Base-by-base conservation (phyloP, 2,888 invertebrate species). In the Molorchus minor region DNA sequence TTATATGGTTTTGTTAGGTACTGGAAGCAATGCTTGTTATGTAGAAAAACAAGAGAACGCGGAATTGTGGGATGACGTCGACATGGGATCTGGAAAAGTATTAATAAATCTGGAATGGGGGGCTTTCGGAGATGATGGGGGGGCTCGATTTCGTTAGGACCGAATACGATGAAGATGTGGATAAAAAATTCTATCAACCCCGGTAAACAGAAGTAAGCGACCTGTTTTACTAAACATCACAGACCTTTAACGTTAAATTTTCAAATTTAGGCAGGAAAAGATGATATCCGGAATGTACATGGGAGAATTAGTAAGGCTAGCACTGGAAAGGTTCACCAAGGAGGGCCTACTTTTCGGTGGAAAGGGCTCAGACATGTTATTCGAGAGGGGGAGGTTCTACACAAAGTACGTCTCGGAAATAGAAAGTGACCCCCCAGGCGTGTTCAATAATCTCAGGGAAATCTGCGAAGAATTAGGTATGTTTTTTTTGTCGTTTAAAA, bases 211-310 rank as follows among this genome's bases (percentile, higher is more conserved):
- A 85, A 93, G 87, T 70, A 62, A 66, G 65, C 59, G 17, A 17
- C 20, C 21, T 20, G 44, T 13, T 3, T n/a, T n/a, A n/a, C n/a
- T n/a, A 25, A 25, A 20, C 5, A 33, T 33, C 10, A 12, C 33
- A n/a, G 12, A n/a, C 7, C 33, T 3, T 33, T 33, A 10, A 7
- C 3, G 3, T 33, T 3, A 33, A n/a, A 33, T 10, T 3, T 33
- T 33, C 8, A 5, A 25, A 5, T 25, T 3, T 25, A 70, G 70
- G 41, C 91, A 91, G 82, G 98, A 98, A 81, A 99, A 98, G 82
- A 98, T 98, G 96, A 97, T 98, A 75, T 96, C 97, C 1, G 98
- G 98, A 65, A 98, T 98, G 98, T 98, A 99, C 81, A 91, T 98
- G 93, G 98, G 99, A n/a, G 99, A 99, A 81, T 80, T 99, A 65